These are phyloP conservation scores for Horisme vitalbata DNA, from an alignment of 2,888 invertebrate genomes.

Conservation along the genomic window DNA sequence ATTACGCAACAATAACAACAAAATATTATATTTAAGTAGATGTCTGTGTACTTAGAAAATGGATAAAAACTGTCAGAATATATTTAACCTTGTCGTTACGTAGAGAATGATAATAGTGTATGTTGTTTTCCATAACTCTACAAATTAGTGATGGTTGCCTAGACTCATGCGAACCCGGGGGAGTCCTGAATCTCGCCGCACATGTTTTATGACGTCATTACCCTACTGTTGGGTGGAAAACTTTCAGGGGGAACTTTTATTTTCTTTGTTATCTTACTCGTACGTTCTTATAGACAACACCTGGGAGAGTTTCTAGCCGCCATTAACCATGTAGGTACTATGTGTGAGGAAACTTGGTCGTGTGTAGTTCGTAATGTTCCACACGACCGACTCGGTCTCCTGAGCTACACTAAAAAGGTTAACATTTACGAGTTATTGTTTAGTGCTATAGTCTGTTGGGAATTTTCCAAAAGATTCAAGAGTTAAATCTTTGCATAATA, in stretches of 20 bases:
- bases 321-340: not conserved
- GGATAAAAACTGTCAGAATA: not conserved
- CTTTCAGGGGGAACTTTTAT: slow-evolving; percentile 14
- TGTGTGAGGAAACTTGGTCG: too few relatives aligned
- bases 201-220: slow-evolving; percentile 32
- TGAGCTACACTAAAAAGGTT: not conserved
- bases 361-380: too few relatives aligned
- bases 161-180: slow-evolving; percentile 19
- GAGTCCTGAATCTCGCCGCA: slow-evolving; percentile 21
- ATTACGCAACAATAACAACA: slow-evolving; percentile 1
- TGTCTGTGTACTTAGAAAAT: not conserved
- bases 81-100: slow-evolving; percentile 7
- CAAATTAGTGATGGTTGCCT: slow-evolving; percentile 6
- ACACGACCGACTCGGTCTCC: too few relatives aligned
- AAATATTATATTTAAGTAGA: not conserved
- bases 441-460: not conserved
- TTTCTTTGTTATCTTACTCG: slow-evolving; percentile 23
- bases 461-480: not conserved
- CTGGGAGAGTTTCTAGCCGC: slow-evolving; percentile 4
- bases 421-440: not conserved
- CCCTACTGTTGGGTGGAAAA: slow-evolving; percentile 15
- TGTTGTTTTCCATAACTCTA: slow-evolving; percentile 7
- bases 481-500: too few relatives aligned
- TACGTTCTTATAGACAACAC: slow-evolving; percentile 6
- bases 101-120: slow-evolving; percentile 2